Evolutionary conservation across 2,888 invertebrate species (phyloP).

Genomic region (Noctuana brunneofusca): DNA sequence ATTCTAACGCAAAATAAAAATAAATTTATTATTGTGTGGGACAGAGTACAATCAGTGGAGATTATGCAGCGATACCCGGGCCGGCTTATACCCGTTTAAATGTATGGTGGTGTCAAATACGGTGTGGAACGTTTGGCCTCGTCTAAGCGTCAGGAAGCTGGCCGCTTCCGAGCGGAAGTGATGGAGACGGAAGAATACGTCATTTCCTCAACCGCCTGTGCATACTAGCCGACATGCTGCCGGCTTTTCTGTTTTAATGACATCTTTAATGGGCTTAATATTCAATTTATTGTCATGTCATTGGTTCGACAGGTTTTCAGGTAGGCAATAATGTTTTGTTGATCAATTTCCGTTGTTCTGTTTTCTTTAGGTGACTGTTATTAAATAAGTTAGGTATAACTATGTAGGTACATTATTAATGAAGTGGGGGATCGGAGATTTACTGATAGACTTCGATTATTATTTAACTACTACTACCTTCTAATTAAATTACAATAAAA

Average conservation of each 20-base stretch:
- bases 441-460: too few relatives aligned
- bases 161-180: constrained; percentile 72
- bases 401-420: too few relatives aligned
- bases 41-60: too few relatives aligned
- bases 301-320: background rate
- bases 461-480: too few relatives aligned
- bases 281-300: background rate
- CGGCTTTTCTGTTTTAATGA: constrained; percentile 29
- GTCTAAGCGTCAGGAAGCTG: constrained; percentile 60
- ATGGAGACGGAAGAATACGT: constrained; percentile 54
- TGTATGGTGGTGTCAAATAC: constrained; percentile 21
- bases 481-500: too few relatives aligned
- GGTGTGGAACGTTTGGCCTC: constrained; percentile 50
- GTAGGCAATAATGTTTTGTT: background rate
- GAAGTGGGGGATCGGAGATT: too few relatives aligned
- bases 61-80: too few relatives aligned
- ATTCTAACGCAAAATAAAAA: too few relatives aligned
- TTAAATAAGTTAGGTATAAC: too few relatives aligned
- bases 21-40: too few relatives aligned
- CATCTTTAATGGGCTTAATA: constrained; percentile 20
- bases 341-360: background rate
- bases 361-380: too few relatives aligned
- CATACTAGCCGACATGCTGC: constrained; percentile 21
- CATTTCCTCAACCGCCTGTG: constrained; percentile 48
- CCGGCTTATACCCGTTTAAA: background rate